Evolutionary conservation across 2,113 vertebrate genomes (phyloP), one percentile per base, ranked within the genome.

Genomic region (Okapia johnstoni): DNA sequence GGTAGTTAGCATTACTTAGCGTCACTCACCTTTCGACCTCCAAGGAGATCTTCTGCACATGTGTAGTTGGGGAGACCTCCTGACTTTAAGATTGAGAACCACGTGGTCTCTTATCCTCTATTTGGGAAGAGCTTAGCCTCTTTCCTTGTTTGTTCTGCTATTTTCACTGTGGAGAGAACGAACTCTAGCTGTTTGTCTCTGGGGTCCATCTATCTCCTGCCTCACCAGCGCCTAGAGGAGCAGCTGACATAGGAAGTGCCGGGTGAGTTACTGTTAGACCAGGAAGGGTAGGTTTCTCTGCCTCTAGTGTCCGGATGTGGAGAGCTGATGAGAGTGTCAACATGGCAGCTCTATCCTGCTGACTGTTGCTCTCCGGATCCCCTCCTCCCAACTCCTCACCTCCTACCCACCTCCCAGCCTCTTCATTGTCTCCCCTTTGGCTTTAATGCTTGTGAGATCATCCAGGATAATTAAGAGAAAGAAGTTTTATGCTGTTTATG

Each of bases 401-500:
- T 52, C 60, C 10, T 30, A 66, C 77, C 13, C 15, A 57, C 48
- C 36, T 83, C 66, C 36, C 46, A 46, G 55, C 73, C 15, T 90
- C 81, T 94, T 46, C 58, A 25, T 93, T 89, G 52, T 95, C 60
- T 81, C 46, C 25, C 40, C 30, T 90, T 92, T 94, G 96, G 84
- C 97, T 90, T 50, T 46, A 52, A 60, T 97, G 91, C 95, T 95
- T 89, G 76, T 52, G 77, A 98, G 70, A 91, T 87, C 80, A 90
- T 98, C 96, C 12, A 97, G 97, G 98, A 98, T 98, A 99, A 98
- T 98, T 98, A 98, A 97, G 97, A 98, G 93, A 98, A 79, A 96
- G 98, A 98, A 94, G 57, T 97, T 98, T 98, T 85, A 97, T 97
- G 96, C 81, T 54, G 36, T 97, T 98, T 98, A 97, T 94, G 97